Evolutionary conservation across 2,888 invertebrate species (phyloP), one percentile per base, ranked within the genome.

Genomic region (Athetis lepigone): DNA sequence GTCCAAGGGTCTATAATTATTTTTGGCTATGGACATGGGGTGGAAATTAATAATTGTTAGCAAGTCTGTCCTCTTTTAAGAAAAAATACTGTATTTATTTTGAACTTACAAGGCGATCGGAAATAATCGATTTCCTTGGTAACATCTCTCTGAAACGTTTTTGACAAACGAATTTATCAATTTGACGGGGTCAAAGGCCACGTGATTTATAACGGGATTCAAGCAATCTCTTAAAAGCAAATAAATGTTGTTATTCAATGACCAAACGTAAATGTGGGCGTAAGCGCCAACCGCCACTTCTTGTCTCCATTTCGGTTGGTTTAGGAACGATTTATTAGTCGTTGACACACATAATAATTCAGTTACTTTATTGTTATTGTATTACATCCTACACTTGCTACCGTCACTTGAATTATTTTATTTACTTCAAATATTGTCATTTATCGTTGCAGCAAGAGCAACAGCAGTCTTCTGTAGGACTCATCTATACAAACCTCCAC

Each of bases 201-300:
- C 27, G 33, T 51, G 46, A 62, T 40, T 16, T 6, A 13, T 36
- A 50, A 25, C 37, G 29, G 47, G 27, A 36, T 16, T 23, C 39
- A 11, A 21, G 23, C 36, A 23, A 69, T 29, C 11, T 37, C n/a
- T 37, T 11, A 21, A 13, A 45, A 72, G 46, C 50, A 52, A 64
- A 63, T 58, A 59, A 67, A 73, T 50, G 55, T 66, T 68, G 18
- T 56, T 65, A 66, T 74, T 70, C 55, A 60, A 61, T 77, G 55
- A 67, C 60, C 60, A 80, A 58, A 54, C 23, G 21, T 23, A 21
- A 42, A 50, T 56, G 78, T 80, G 45, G 77, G 77, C 57, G 80
- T 68, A 69, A 69, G 75, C 80, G 71, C 68, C 77, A 59, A 71
- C 56, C 36, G 58, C 52, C 55, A 58, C 36, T 55, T 52, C 64